Conservation (phyloP, 2,888 invertebrate genomes). For the Dryobota labecula region DNA sequence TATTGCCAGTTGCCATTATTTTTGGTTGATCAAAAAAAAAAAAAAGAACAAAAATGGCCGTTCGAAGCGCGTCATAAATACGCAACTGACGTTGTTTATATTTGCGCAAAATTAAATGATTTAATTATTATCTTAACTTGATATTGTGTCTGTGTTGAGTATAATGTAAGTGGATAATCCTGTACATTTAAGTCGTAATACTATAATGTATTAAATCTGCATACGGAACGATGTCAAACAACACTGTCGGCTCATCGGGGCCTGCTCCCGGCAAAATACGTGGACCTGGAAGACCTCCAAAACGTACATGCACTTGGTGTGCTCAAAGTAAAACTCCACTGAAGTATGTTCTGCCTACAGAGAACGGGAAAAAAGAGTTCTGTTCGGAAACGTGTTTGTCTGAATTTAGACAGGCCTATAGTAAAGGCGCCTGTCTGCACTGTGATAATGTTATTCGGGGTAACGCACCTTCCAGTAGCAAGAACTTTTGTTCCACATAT, state of each 20-base stretch:
- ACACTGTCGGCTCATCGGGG: conserved; percentile 89
- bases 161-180: conserved; percentile 77
- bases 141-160: conserved; percentile 61
- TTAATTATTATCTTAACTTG: conserved; percentile 53
- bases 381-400: conserved; percentile 97
- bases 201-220: conserved; percentile 80
- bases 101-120: conserved; percentile 78
- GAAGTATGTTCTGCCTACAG: conserved; percentile 96
- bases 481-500: conserved; percentile 96
- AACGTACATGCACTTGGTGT: conserved; percentile 96
- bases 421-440: conserved; percentile 96
- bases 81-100: conserved; percentile 88
- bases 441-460: conserved; percentile 97
- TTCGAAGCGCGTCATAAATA: conserved; percentile 89
- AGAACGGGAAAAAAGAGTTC: conserved; percentile 97
- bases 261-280: conserved; percentile 91
- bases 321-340: conserved; percentile 95
- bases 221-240: conserved; percentile 85
- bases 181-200: conserved; percentile 60
- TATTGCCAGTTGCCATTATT: conserved; percentile 17
- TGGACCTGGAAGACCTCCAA: conserved; percentile 95
- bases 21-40: conserved; percentile 31
- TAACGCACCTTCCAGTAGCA: conserved; percentile 93
- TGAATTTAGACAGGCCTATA: conserved; percentile 96
- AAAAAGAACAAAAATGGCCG: conserved; percentile 83